These are phyloP conservation scores for Erethizon dorsatum DNA, from an alignment of 2,797 vertebrate genomes.

Conservation along the genomic window DNA sequence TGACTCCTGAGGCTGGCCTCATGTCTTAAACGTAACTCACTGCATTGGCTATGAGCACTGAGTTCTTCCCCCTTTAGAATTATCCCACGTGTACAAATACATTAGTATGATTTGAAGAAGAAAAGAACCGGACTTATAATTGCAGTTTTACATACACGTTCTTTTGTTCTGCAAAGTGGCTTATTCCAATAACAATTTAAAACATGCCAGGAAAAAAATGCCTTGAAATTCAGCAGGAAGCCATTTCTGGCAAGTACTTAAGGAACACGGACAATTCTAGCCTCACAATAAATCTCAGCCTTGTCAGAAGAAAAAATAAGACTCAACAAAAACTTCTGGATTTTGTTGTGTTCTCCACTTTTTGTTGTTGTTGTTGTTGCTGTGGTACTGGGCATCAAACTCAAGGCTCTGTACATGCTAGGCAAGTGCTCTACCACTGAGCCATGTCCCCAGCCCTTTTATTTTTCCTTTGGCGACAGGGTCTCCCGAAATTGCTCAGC, in stretches of 20 bases:
- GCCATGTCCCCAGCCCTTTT: background rate
- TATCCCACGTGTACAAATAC: background rate
- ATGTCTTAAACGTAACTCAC: background rate
- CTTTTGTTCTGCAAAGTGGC: constrained; percentile 8
- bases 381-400: background rate
- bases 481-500: background rate
- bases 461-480: background rate
- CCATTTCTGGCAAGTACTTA: background rate
- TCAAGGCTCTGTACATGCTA: background rate
- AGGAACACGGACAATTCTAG: background rate
- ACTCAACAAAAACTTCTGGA: background rate
- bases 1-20: too few relatives aligned
- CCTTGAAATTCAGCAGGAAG: background rate
- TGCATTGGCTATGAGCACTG: fast-evolving
- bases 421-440: background rate
- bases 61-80: background rate
- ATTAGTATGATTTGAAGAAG: background rate
- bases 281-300: background rate
- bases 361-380: background rate
- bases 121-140: background rate
- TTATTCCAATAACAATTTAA: background rate
- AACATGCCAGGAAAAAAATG: background rate
- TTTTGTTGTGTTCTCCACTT: background rate
- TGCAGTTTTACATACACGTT: background rate
- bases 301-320: background rate